Evolutionary conservation across 2,797 vertebrate species (phyloP).

Genomic region (Spea hammondii): DNA sequence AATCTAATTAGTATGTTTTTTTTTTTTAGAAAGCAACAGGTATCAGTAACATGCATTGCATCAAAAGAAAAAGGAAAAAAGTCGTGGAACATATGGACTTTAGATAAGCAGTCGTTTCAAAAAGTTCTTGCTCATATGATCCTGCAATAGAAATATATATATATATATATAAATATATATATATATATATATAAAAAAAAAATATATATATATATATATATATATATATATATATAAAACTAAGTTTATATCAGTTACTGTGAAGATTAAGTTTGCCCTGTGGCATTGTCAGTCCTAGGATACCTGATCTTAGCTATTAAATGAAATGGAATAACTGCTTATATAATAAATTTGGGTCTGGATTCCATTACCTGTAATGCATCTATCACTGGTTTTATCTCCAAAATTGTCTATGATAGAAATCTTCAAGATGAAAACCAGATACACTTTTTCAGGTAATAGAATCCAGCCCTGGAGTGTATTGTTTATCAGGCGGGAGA

Average conservation of each 20-base stretch:
- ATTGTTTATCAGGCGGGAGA: not conserved
- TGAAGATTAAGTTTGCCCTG: not conserved
- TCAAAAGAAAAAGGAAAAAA: too few relatives aligned
- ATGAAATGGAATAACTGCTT: not conserved
- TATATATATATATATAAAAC: not conserved
- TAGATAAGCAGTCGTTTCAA: too few relatives aligned
- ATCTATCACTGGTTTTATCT: slow-evolving; percentile 11
- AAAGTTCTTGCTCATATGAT: too few relatives aligned
- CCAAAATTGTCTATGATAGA: slow-evolving; percentile 4
- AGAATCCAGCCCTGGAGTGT: not conserved
- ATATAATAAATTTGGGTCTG: not conserved
- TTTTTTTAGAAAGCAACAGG: too few relatives aligned
- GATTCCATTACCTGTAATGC: not conserved
- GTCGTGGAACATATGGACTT: too few relatives aligned
- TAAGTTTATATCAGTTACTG: not conserved
- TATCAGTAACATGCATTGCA: too few relatives aligned
- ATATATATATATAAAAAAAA: too few relatives aligned
- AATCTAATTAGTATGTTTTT: not conserved
- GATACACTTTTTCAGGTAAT: slow-evolving; percentile 1
- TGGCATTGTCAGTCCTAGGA: not conserved
- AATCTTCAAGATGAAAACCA: not conserved
- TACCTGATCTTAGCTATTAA: slow-evolving; percentile 1
- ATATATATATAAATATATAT: too few relatives aligned
- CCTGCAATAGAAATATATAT: too few relatives aligned
- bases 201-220: too few relatives aligned